Percentiles rank a stretch among this genome's conserved stretches.
These are phyloP conservation scores for Callipepla squamata DNA, from an alignment of 2,113 vertebrate species.

Conservation along the genomic window DNA sequence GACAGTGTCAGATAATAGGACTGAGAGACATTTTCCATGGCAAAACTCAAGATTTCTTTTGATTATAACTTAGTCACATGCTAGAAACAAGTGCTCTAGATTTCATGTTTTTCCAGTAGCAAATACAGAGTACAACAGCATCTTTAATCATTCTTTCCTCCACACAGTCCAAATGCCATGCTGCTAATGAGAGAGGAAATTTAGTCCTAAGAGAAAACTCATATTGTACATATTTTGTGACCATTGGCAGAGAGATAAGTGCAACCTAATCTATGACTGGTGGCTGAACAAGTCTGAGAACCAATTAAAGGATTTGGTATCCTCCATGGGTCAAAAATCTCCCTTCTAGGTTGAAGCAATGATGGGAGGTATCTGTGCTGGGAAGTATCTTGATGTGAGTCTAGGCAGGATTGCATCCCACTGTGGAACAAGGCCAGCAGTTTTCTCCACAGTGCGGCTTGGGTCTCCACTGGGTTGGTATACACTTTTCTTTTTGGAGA, in stretches of 20 bases:
- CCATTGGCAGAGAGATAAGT: background rate
- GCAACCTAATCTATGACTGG: background rate
- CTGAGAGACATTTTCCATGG: background rate
- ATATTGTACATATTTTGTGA: background rate
- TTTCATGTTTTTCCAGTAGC: background rate
- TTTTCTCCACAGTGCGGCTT: fast-evolving
- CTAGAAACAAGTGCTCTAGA: background rate
- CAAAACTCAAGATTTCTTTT: background rate
- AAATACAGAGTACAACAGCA: background rate
- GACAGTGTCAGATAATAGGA: background rate
- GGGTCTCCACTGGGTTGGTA: fast-evolving
- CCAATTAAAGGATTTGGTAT: background rate
- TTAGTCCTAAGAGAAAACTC: background rate
- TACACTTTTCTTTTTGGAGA: background rate
- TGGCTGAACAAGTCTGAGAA: background rate
- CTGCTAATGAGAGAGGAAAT: background rate
- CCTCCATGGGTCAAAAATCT: background rate
- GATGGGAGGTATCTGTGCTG: background rate
- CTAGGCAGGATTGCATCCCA: background rate
- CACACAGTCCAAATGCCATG: background rate
- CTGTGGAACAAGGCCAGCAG: fast-evolving
- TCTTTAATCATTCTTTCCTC: background rate
- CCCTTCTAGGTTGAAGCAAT: fast-evolving
- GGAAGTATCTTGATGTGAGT: background rate
- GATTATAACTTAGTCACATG: background rate